phyloP scores from a whole-genome alignment of 2,888 invertebrate species.

The Chromoteleia sp. region DNA sequence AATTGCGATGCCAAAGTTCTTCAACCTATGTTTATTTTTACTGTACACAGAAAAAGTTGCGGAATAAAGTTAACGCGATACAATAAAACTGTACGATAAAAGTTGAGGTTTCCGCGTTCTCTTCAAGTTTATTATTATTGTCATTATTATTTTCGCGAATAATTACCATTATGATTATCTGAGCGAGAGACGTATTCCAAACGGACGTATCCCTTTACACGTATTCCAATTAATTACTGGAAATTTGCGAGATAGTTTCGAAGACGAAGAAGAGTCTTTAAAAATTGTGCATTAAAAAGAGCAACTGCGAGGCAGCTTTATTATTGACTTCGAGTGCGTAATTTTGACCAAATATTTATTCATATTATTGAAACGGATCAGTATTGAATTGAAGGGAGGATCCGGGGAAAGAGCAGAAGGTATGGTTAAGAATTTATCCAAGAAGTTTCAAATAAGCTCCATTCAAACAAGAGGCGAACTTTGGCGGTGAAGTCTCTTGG shows the following conservation, averaged over 20 bases:
- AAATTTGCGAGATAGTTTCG: no score
- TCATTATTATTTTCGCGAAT: not conserved
- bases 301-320: slow-evolving; percentile 13
- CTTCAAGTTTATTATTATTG: slow-evolving; percentile 7
- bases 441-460: slow-evolving; percentile 70
- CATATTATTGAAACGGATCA: slow-evolving; percentile 56
- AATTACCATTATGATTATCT: not conserved
- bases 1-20: slow-evolving; percentile 17
- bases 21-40: slow-evolving; percentile 13
- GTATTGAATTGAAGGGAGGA: slow-evolving; percentile 52
- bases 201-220: no score
- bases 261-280: no score
- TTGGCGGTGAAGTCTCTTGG: slow-evolving; percentile 61
- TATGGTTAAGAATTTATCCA: slow-evolving; percentile 67
- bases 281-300: no score
- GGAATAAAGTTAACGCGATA: slow-evolving; percentile 4
- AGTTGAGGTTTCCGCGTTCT: slow-evolving; percentile 9
- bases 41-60: slow-evolving; percentile 16
- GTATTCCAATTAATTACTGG: no score
- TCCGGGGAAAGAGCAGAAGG: slow-evolving; percentile 51
- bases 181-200: no score
- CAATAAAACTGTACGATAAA: slow-evolving; percentile 15
- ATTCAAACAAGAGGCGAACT: slow-evolving; percentile 68
- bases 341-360: slow-evolving; percentile 55
- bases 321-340: slow-evolving; percentile 12